Conservation (phyloP, 2,888 invertebrate genomes). For the Isotomurus palustris region DNA sequence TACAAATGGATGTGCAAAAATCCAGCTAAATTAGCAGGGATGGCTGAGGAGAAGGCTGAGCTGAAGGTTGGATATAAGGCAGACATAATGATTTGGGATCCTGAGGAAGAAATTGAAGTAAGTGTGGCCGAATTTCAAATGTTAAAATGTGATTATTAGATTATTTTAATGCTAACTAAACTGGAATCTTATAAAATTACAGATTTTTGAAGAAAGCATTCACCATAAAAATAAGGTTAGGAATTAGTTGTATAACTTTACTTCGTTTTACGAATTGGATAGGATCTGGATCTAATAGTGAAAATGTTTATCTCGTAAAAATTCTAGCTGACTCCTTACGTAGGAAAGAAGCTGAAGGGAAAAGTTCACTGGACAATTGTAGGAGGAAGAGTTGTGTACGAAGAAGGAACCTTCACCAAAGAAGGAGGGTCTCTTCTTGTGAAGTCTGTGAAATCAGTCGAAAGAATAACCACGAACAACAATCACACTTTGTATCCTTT, state of each 20-base stretch:
- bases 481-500: no score
- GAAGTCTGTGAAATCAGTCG: no score
- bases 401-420: slow-evolving; percentile 51
- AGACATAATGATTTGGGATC: slow-evolving; percentile 68
- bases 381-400: slow-evolving; percentile 61
- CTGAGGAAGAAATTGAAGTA: slow-evolving; percentile 59
- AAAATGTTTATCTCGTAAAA: not conserved
- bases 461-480: no score
- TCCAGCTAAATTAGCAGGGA: slow-evolving; percentile 61
- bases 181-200: not conserved
- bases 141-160: not conserved
- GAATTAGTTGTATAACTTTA: no score
- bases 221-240: slow-evolving; percentile 67
- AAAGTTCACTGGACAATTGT: slow-evolving; percentile 63
- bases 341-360: slow-evolving; percentile 59
- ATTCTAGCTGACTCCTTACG: slow-evolving; percentile 62
- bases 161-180: slow-evolving; percentile 5
- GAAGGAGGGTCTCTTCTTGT: slow-evolving; percentile 55
- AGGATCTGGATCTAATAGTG: not conserved
- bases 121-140: no score
- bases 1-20: slow-evolving; percentile 59
- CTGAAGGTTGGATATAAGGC: slow-evolving; percentile 63
- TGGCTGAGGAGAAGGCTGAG: slow-evolving; percentile 60
- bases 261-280: slow-evolving; percentile 2
- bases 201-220: slow-evolving; percentile 55